Conservation (phyloP, 1,140 invertebrate genomes). For the Drosophila pandora region DNA sequence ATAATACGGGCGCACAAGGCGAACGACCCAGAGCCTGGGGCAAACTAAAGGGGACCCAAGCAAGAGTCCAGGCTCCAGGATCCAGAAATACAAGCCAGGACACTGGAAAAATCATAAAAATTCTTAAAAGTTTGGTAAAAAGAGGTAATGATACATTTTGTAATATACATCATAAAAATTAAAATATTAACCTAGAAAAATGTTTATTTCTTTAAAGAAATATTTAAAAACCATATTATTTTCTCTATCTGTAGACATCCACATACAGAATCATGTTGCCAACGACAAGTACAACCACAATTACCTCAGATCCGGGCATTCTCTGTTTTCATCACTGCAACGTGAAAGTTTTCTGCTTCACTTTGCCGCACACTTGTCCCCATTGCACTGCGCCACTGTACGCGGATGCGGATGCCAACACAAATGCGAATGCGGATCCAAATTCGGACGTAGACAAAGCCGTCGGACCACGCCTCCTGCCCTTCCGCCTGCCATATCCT, state of each 20-base stretch:
- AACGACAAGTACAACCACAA: slow-evolving; percentile 69
- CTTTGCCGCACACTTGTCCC: slow-evolving; percentile 88
- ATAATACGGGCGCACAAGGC: slow-evolving; percentile 70
- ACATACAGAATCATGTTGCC: slow-evolving; percentile 39
- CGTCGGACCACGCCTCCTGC: slow-evolving; percentile 82
- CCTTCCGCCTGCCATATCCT: slow-evolving; percentile 91
- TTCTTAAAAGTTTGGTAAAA: neutral
- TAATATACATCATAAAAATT: neutral
- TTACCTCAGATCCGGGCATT: slow-evolving; percentile 89
- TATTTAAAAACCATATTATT: neutral
- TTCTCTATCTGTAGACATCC: slow-evolving; percentile 7
- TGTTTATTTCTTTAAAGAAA: no score
- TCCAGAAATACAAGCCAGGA: slow-evolving; percentile 4
- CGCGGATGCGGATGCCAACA: slow-evolving; percentile 44
- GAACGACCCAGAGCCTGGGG: slow-evolving; percentile 3
- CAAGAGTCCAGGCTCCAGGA: slow-evolving; percentile 7
- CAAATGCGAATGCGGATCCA: slow-evolving; percentile 38
- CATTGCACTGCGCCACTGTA: slow-evolving; percentile 87
- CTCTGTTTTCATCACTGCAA: slow-evolving; percentile 93
- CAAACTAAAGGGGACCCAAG: neutral
- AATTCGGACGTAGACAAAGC: slow-evolving; percentile 27
- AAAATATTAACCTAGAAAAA: no score
- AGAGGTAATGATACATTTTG: neutral
- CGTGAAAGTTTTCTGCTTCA: slow-evolving; percentile 91
- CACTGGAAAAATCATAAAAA: neutral